Evolutionary conservation across 2,888 invertebrate species (phyloP).

Genomic region (Hartigia nigra): DNA sequence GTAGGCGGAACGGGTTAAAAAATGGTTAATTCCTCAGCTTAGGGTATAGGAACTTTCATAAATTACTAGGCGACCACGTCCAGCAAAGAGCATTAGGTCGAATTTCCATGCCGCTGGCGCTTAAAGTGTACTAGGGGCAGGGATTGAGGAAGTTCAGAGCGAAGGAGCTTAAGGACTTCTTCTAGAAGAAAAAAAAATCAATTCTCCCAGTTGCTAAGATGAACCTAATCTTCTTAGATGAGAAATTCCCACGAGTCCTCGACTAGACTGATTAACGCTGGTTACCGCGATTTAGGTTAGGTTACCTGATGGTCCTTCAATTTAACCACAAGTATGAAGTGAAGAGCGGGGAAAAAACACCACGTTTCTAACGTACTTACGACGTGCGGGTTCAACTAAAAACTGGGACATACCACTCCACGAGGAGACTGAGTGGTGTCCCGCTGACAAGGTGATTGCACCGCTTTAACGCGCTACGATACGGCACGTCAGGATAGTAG

Average conservation of each 20-base stretch:
- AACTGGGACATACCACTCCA: constrained; percentile 6
- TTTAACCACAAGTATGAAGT: background rate
- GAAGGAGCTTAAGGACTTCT: background rate
- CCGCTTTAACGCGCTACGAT: constrained; percentile 3
- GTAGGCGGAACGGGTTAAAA: background rate
- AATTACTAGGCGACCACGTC: background rate
- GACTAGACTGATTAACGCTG: background rate
- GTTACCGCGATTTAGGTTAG: background rate
- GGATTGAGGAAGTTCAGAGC: background rate
- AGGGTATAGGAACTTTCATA: background rate
- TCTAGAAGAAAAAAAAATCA: background rate
- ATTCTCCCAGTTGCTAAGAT: background rate
- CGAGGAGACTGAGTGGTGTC: constrained; percentile 4
- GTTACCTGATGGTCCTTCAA: background rate
- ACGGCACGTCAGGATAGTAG: background rate
- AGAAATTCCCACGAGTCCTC: background rate
- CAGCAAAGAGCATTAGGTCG: background rate
- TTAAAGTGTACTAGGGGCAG: background rate
- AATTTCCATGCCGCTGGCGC: background rate
- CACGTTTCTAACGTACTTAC: background rate
- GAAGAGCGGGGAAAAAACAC: background rate
- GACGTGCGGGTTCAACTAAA: constrained; percentile 4
- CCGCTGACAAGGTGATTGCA: constrained; percentile 9
- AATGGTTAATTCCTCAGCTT: background rate
- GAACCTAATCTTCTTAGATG: background rate